These are phyloP conservation scores for Platypus cylindrus DNA, from an alignment of 2,888 invertebrate species.

Conservation along the genomic window DNA sequence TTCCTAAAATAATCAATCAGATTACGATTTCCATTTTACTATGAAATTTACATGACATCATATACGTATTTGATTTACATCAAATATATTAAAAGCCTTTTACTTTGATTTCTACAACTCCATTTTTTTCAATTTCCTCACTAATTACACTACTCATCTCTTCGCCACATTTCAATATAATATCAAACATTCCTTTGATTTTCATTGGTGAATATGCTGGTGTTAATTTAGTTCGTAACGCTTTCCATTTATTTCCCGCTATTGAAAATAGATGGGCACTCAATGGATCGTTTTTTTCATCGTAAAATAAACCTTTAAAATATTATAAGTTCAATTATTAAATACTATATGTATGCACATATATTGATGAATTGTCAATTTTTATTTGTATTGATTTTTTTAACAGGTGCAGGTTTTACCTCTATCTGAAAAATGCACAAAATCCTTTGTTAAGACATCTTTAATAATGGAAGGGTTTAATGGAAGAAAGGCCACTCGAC, in stretches of 20 bases:
- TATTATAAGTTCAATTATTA: background rate
- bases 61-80: background rate
- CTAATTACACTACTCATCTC: slow-evolving; percentile 39
- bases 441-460: slow-evolving; percentile 43
- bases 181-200: slow-evolving; percentile 50
- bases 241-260: slow-evolving; percentile 47
- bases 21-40: background rate
- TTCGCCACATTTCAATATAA: slow-evolving; percentile 43
- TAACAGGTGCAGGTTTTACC: too few species aligned
- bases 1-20: slow-evolving; percentile 8
- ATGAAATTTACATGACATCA: background rate
- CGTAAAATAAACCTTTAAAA: slow-evolving; percentile 36
- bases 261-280: slow-evolving; percentile 47
- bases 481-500: slow-evolving; percentile 46
- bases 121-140: slow-evolving; percentile 21
- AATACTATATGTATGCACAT: background rate
- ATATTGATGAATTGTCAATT: background rate
- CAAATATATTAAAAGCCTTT: background rate
- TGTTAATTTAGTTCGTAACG: slow-evolving; percentile 47
- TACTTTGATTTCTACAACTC: slow-evolving; percentile 33
- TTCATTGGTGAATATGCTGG: slow-evolving; percentile 56
- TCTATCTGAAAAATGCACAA: slow-evolving; percentile 50
- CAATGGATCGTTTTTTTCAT: slow-evolving; percentile 47
- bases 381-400: background rate
- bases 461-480: slow-evolving; percentile 50